Evolutionary conservation across 2,888 invertebrate species (phyloP), one percentile per base, ranked within the genome.

Genomic region (Epistrophella euchroma): DNA sequence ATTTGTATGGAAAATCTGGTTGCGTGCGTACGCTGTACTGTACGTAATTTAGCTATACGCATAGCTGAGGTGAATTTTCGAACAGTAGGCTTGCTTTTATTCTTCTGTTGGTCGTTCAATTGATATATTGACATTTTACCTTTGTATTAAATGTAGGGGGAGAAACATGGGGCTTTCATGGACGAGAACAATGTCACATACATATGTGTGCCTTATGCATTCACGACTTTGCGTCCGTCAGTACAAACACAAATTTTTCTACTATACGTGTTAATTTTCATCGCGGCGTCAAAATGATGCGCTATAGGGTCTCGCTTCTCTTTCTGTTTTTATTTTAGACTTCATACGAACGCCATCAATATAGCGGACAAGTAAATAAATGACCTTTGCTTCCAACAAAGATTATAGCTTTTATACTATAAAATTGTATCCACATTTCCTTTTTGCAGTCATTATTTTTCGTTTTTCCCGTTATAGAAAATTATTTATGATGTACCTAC

Each of bases 41-140:
- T 55, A 28, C 43, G 71, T 45, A 76, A 11, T 60, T 50, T 15
- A 19, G 19, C 47, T 50, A 35, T 62, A 15, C 60, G 52, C 47
- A 78, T 22, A 32, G 10, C 9, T 40, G 56, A 73, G 56, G 73
- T 56, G 37, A 11, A 25, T 58, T 64, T 52, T 72, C 47, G 22
- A 7, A 64, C 52, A 25, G 19, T 50, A 13, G 37, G 40, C 2
- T 9, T 45, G 55, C 68, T 56, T 74, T 79, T 79, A 74, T 58
- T 60, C 72, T 72, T 78, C 25, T 47, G 13, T 32, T 15, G n/a
- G 45, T n/a, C 40, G 22, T 32, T 22, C 60, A 62, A 83, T 79
- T 79, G 79, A 72, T 71, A 79, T 80, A 80, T 85, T 72, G 84
- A 72, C 75, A 58, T 66, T 85, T 71, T 71, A 35, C 43, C 58